Evolutionary conservation across 2,888 invertebrate species (phyloP), one percentile per base, ranked within the genome.

Genomic region (Acholoe squamosa): DNA sequence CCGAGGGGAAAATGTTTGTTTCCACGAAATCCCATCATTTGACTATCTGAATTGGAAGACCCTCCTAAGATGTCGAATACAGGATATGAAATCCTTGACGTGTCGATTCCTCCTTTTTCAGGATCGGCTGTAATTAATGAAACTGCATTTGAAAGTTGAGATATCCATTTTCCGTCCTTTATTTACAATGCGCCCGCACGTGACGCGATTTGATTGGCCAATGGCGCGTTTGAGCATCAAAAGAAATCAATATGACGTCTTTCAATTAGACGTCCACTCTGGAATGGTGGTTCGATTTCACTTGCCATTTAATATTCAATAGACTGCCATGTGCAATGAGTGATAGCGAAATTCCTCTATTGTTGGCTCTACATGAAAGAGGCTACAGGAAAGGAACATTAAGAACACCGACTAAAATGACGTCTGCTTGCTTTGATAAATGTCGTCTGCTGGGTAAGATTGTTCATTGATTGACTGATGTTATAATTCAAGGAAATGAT

Each of bases 251-350:
- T 61, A 61, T 61, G 61, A 19, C 61, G 61, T 12, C 61, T 61
- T 61, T 61, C n/a, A 61, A 61, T 61, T 61, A 61, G 19, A 19
- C 22, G 3, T 61, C 61, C 61, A 61, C 61, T 7, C n/a, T 61
- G n/a, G 1, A 14, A 0, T 61, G 61, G 1, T 19, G n/a, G 61
- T n/a, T 61, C 61, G 22, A n/a, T 61, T 61, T 61, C 61, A 61
- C 14, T 61, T n/a, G n/a, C 61, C 61, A 61, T 61, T 61, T 61
- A 61, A 61, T 61, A 61, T 61, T 61, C 61, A 61, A 61, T 61
- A 61, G 61, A 61, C 19, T 61, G 61, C 61, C 61, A 19, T n/a
- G 61, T 61, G 61, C 61, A 61, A 61, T 61, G 61, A 61, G 61
- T n/a, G 61, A 61, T 61, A 61, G 61, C 7, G 19, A 61, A 61